Evolutionary conservation across 2,797 vertebrate genomes (phyloP).

Genomic region (Todus mexicanus): DNA sequence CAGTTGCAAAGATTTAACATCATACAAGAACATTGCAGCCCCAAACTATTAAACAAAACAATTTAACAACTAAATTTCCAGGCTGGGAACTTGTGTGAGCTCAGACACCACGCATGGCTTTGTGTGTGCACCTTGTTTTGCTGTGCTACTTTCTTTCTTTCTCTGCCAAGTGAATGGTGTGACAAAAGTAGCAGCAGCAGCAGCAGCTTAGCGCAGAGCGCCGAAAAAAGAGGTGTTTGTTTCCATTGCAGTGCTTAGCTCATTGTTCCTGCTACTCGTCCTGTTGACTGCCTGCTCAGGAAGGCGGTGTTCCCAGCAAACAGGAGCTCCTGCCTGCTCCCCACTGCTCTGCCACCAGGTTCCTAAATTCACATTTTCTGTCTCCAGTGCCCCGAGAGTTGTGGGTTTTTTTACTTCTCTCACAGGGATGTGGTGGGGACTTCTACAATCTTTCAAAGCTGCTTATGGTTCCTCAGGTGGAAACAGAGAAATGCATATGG

Average conservation of each 20-base stretch:
- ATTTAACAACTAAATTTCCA: slow-evolving; percentile 3
- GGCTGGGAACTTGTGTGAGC: not conserved
- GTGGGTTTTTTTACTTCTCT: not conserved
- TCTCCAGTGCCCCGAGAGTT: not conserved
- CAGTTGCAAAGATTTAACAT: not conserved
- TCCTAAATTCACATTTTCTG: not conserved
- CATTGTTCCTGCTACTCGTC: slow-evolving; percentile 43
- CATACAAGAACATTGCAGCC: not conserved
- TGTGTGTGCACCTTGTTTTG: slow-evolving; percentile 12
- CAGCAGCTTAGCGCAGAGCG: not conserved
- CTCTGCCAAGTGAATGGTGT: slow-evolving; percentile 38
- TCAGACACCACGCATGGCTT: slow-evolving; percentile 18
- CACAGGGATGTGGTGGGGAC: not conserved
- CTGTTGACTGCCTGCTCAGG: slow-evolving; percentile 52
- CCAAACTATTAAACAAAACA: slow-evolving; percentile 39
- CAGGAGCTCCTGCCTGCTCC: slow-evolving; percentile 10
- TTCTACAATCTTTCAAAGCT: not conserved
- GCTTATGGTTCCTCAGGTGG: not conserved
- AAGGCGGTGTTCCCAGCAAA: not conserved
- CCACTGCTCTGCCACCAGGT: not conserved
- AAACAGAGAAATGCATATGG: not conserved
- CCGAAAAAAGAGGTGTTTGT: slow-evolving; percentile 58
- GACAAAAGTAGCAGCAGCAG: slow-evolving; percentile 36
- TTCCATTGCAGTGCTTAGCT: slow-evolving; percentile 12
- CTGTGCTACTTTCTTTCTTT: not conserved